Conservation (phyloP, 2,113 vertebrate genomes). For the Alligator mississippiensis region DNA sequence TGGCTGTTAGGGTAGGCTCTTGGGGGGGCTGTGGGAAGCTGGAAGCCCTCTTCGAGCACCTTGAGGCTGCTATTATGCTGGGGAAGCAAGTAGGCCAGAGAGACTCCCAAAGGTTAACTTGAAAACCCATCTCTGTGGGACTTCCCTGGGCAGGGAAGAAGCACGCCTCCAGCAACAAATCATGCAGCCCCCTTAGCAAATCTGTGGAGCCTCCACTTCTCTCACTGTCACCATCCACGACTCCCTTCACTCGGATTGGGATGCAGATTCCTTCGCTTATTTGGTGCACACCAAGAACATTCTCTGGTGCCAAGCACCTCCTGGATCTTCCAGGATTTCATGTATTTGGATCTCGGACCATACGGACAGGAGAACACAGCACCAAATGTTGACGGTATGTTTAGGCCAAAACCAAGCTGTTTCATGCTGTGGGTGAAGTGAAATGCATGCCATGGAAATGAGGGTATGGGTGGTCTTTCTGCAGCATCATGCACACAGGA, state of each 20-base stretch:
- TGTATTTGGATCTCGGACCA: conserved; percentile 61
- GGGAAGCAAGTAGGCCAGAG: neutral
- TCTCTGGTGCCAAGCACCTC: conserved; percentile 59
- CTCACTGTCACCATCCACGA: neutral
- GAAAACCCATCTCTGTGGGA: neutral
- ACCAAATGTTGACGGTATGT: conserved; percentile 66
- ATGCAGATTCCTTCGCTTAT: conserved; percentile 34
- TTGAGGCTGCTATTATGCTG: neutral
- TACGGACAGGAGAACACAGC: conserved; percentile 43
- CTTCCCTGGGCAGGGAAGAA: neutral
- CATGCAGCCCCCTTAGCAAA: neutral
- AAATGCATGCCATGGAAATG: neutral
- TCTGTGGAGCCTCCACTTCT: neutral
- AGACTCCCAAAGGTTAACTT: neutral
- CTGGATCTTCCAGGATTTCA: conserved; percentile 46
- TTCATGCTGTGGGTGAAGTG: rapidly evolving
- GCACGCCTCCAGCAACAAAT: neutral
- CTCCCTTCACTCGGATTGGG: conserved; percentile 31
- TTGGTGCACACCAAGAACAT: conserved; percentile 45
- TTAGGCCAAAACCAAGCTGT: conserved; percentile 62
- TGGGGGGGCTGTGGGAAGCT: neutral
- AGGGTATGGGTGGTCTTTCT: neutral
- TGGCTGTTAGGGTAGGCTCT: neutral
- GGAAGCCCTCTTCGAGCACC: neutral
- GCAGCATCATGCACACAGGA: neutral